Evolutionary conservation across 2,888 invertebrate species (phyloP).

Genomic region (Pegoplata infirma): DNA sequence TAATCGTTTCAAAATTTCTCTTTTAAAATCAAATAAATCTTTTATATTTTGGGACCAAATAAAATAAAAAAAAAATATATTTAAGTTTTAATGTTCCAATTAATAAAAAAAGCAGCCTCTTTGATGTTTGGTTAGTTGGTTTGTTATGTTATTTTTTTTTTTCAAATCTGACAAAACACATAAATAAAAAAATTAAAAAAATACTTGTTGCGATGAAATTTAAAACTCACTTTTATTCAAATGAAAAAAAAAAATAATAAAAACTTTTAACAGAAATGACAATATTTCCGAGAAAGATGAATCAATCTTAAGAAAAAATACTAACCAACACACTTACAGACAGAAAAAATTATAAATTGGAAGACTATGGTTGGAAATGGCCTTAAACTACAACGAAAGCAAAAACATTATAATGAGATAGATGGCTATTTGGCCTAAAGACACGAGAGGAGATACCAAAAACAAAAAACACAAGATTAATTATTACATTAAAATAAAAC

Average conservation of each 20-base stretch:
- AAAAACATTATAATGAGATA: conserved; percentile 34
- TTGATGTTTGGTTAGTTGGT: conserved; percentile 47
- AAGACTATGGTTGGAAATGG: not conserved
- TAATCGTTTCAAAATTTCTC: conserved; percentile 48
- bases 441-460: conserved; percentile 1
- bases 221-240: conserved; percentile 50
- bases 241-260: conserved; percentile 1
- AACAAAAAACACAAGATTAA: conserved; percentile 48
- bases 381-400: not conserved
- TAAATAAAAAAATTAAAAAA: conserved; percentile 32
- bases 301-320: conserved; percentile 38
- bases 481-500: conserved; percentile 60
- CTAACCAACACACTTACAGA: not conserved
- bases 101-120: conserved; percentile 50
- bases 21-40: conserved; percentile 48
- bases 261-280: conserved; percentile 36
- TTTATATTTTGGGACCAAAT: conserved; percentile 2
- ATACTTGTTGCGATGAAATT: conserved; percentile 60
- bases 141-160: conserved; percentile 9
- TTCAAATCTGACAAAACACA: conserved; percentile 30
- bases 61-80: conserved; percentile 34
- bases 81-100: conserved; percentile 57
- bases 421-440: conserved; percentile 44
- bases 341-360: not conserved
- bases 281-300: conserved; percentile 57